Base-by-base conservation (phyloP, 2,797 vertebrate species). In the Alauda arvensis region DNA sequence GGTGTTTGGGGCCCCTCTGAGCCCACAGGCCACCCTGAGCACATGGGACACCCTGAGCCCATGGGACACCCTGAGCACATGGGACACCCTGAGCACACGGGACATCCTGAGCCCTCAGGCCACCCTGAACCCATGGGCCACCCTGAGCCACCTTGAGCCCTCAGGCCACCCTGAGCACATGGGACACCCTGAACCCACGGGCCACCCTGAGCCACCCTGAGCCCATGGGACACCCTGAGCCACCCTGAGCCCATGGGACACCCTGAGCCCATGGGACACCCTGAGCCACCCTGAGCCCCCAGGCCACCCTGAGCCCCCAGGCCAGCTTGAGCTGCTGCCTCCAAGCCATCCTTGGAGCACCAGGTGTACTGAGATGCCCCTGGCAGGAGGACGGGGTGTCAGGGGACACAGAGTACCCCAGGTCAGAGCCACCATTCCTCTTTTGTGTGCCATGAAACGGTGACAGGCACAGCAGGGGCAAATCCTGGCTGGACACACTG, bases 281-380 rank as follows among this genome's bases (percentile, higher is more conserved):
- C 26, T 29, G 68, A 70, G 9, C 1, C 19, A 61, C 19, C 28
- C 56, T 19, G 34, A 57, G 34, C 34, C 34, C 17, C 2, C 3
- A 3, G 25, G 4, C 12, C 59, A 40, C 8, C 26, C 60, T 5
- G 6, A 29, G 33, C 33, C 19, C 57, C 4, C 4, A 4, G 17
- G n/a, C 26, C 37, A 67, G 11, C 31, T 42, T 0, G 0, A 53
- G 52, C 33, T 12, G 8, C 26, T 1, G 2, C 3, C 40, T 26
- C 52, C 72, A 29, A 28, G 19, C 24, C 4, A 1, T 46, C 33
- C 45, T 23, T 23, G 9, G 23, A 59, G 37, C 65, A 9, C 20
- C 4, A 2, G 18, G 11, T 10, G 6, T 5, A 25, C 45, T 0
- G 2, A 65, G 26, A 28, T 7, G 12, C 2, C 40, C 11, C 24